These are phyloP conservation scores for Taphrorychus bicolor DNA, from an alignment of 2,888 invertebrate species.

Conservation along the genomic window DNA sequence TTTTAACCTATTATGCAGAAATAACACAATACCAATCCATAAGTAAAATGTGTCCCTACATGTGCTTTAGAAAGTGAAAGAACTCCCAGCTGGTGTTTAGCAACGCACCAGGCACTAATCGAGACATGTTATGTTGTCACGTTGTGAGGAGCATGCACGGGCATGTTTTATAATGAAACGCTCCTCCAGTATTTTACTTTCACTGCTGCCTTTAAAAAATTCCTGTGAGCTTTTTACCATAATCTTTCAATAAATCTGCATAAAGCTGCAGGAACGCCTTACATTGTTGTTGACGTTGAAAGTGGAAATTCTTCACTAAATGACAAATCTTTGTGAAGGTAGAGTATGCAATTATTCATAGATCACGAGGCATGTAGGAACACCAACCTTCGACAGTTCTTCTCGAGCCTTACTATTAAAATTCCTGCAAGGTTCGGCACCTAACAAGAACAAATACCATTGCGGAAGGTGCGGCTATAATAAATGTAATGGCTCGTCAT, in stretches of 20 bases:
- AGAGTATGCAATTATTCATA: too few species aligned
- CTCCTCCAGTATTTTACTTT: slow-evolving; percentile 15
- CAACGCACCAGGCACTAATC: not conserved
- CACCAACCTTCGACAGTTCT: slow-evolving; percentile 6
- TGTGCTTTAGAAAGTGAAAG: slow-evolving; percentile 18
- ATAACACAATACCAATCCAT: not conserved
- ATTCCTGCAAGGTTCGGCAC: slow-evolving; percentile 16
- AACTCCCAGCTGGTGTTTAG: slow-evolving; percentile 14
- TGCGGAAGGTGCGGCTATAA: slow-evolving; percentile 21
- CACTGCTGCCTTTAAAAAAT: slow-evolving; percentile 9
- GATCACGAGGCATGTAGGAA: not conserved
- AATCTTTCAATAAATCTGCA: not conserved
- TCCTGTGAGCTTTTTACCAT: not conserved
- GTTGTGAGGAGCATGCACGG: slow-evolving; percentile 16
- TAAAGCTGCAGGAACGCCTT: too few species aligned
- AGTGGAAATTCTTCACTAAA: not conserved
- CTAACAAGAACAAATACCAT: slow-evolving; percentile 23
- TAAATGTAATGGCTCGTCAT: slow-evolving; percentile 29
- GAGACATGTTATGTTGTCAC: slow-evolving; percentile 17
- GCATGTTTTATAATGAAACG: slow-evolving; percentile 7
- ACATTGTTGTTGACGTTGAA: not conserved
- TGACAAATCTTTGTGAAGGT: too few species aligned
- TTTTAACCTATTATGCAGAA: too few species aligned
- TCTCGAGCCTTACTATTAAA: slow-evolving; percentile 8
- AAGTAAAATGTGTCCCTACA: slow-evolving; percentile 14